Conservation (phyloP, 1,140 invertebrate genomes). For the Ooceraea biroi region DNA sequence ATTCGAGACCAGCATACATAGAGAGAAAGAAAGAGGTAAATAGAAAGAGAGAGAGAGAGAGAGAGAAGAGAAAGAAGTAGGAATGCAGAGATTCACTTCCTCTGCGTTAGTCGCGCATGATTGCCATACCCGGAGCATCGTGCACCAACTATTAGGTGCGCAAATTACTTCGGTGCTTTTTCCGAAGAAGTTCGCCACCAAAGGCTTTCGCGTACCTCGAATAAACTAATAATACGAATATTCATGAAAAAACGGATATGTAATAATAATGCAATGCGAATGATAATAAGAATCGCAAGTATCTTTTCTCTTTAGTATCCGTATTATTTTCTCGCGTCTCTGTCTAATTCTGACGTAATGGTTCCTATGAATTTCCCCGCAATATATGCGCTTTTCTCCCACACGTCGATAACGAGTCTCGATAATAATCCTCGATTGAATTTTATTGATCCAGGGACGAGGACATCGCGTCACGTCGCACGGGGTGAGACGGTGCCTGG, state of each 20-base stretch:
- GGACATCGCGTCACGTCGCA: slow-evolving; percentile 2
- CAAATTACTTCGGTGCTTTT: slow-evolving; percentile 3
- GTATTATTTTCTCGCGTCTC: too few species aligned
- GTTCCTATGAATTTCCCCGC: too few species aligned
- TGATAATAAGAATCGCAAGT: background rate
- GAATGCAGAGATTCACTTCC: slow-evolving; percentile 48
- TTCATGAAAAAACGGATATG: background rate
- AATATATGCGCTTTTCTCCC: too few species aligned
- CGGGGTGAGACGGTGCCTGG: slow-evolving; percentile 28
- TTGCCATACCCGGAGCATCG: slow-evolving; percentile 4
- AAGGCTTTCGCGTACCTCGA: background rate
- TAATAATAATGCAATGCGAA: background rate
- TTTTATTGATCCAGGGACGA: background rate
- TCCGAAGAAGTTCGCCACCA: background rate
- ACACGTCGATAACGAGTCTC: background rate
- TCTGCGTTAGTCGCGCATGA: slow-evolving; percentile 62
- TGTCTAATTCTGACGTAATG: too few species aligned
- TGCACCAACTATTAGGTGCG: slow-evolving; percentile 4
- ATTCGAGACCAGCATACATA: slow-evolving; percentile 54
- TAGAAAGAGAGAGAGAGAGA: background rate
- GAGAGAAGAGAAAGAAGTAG: slow-evolving; percentile 24
- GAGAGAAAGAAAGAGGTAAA: slow-evolving; percentile 22
- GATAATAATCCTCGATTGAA: background rate
- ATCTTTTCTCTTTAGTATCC: too few species aligned
- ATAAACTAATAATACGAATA: background rate